Evolutionary conservation across 2,113 vertebrate species (phyloP), one percentile per base, ranked within the genome.

Genomic region (Labrus mixtus): DNA sequence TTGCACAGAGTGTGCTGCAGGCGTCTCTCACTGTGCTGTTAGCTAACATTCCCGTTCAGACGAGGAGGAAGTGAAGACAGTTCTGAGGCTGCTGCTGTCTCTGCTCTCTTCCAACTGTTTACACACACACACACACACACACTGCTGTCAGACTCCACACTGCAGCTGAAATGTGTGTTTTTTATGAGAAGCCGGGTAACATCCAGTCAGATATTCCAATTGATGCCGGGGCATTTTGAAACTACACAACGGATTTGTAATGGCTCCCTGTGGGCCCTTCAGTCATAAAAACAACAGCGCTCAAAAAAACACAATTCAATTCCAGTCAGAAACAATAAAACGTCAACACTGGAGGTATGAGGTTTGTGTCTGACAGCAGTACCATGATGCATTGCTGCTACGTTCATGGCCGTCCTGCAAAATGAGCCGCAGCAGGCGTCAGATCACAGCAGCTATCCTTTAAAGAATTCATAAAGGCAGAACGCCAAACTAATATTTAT

Each of bases 1-100:
- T 83, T 41, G 78, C 82, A 70, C 83, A 77, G 69, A 77, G 69
- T 78, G 71, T 74, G 85, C 87, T 87, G 63, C 59, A 85, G 87
- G 88, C 83, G 39, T 57, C 25, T 81, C 85, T 83, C 78, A 76
- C 82, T 75, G 80, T 85, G 86, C 88, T 74, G 66, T 76, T 77
- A 86, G 78, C 84, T 79, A 82, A 84, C 86, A 71, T 64, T 69
- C 65, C 48, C 25, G 55, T 72, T 20, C 69, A 84, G 79, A 78
- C 41, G 54, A 84, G 76, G 53, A 50, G 62, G 66, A 84, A 84
- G 76, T 80, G 75, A 22, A 87, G 82, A 81, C 84, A 65, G 70
- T 78, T 82, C 53, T 79, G 74, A 70, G 60, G 62, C 77, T 73
- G 73, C 56, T 83, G 78, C 79, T 68, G 41, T 75, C 55, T 55